Base-by-base conservation (phyloP, 2,888 invertebrate genomes). In the Dyspetes luteomarginatus region DNA sequence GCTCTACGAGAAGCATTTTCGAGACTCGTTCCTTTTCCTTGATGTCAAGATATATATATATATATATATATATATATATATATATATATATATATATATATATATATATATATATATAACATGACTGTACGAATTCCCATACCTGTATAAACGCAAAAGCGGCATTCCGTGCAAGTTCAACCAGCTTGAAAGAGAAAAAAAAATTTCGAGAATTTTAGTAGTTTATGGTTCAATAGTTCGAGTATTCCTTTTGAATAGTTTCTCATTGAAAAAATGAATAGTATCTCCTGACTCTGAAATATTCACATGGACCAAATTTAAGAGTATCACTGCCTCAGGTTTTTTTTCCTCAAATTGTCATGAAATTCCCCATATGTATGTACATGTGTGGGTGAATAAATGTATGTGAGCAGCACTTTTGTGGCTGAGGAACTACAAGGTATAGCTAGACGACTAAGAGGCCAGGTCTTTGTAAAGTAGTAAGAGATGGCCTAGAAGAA, bases 361-460 rank as follows among this genome's bases (percentile, higher is more conserved):
- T 19, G 1, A 17, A 48, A 48, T 48, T 0, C 5, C 48, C 48
- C 48, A 48, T 45, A 45, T 4, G 15, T 48, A n/a, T n/a, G 48
- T 48, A 19, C 3, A 4, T 48, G 48, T 48, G 17, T 17, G 15
- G n/a, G n/a, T n/a, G n/a, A n/a, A n/a, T n/a, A n/a, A n/a, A n/a
- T n/a, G n/a, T n/a, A n/a, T n/a, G n/a, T n/a, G 45, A 9, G 22
- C 41, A 45, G 55, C 50, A 41, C 41, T 58, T 12, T n/a, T 48
- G 36, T 45, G 60, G 52, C 43, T 52, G 52, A 17, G 65, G 28
- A 41, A 43, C 36, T 64, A 55, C 5, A 62, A 36, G 41, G 48
- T 73, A 77, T 73, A 81, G 71, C 58, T 19, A 58, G 62, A 73
- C 58, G 65, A 77, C 81, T 77, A 72, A 65, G 76, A 56, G 62